A percentile compares a stretch with the other conserved stretches of the same genome.
These are phyloP conservation scores for Agonopterix alstromeriana DNA, from an alignment of 2,888 invertebrate species.

Conservation along the genomic window DNA sequence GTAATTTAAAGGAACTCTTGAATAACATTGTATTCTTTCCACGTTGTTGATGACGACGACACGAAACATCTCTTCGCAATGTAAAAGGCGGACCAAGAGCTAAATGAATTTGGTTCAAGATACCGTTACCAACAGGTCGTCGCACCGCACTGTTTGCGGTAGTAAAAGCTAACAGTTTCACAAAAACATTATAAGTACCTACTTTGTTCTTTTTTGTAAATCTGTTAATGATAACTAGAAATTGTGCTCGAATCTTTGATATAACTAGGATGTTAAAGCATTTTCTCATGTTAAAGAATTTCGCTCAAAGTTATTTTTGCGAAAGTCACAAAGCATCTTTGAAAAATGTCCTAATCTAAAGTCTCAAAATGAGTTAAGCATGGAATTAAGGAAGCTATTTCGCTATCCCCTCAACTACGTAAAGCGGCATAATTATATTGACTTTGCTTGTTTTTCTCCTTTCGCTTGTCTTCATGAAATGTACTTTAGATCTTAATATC, in stretches of 20 bases:
- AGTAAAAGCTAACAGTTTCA: slow-evolving; percentile 33
- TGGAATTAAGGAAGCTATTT: slow-evolving; percentile 57
- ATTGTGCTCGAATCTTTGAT: no score
- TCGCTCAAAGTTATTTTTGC: not conserved
- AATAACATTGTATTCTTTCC: slow-evolving; percentile 1
- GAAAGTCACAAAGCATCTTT: not conserved
- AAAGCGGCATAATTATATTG: slow-evolving; percentile 60
- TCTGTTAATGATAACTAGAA: no score
- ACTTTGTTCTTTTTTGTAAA: not conserved
- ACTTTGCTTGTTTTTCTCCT: slow-evolving; percentile 48
- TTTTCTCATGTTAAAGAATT: no score
- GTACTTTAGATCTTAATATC: slow-evolving; percentile 43
- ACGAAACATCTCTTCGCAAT: slow-evolving; percentile 2
- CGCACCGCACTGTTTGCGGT: slow-evolving; percentile 37
- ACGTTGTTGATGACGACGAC: slow-evolving; percentile 4
- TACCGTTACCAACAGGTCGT: slow-evolving; percentile 58
- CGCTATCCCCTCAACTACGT: slow-evolving; percentile 52
- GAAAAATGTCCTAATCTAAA: slow-evolving; percentile 12
- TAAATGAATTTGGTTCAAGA: slow-evolving; percentile 50
- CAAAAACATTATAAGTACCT: slow-evolving; percentile 14
- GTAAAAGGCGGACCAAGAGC: slow-evolving; percentile 15
- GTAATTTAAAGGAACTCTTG: not conserved
- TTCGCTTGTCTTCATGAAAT: slow-evolving; percentile 54
- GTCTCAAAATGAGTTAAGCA: slow-evolving; percentile 34
- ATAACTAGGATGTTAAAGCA: no score